These are phyloP conservation scores for Hydrolagus colliei DNA, from an alignment of 2,797 vertebrate genomes.

Conservation along the genomic window DNA sequence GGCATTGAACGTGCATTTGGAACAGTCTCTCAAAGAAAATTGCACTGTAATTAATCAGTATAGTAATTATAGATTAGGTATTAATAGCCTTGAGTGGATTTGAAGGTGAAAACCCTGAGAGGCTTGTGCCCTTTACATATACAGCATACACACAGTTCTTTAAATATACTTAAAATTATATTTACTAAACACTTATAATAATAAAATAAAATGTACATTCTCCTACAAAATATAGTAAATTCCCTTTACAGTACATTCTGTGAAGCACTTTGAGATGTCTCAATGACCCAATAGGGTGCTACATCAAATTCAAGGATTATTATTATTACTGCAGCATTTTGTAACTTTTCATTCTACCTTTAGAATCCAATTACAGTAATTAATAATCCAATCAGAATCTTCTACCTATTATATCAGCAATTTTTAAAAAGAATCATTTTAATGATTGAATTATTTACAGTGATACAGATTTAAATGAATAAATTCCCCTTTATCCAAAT, in stretches of 20 bases:
- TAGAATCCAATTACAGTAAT: neutral
- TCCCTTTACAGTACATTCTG: no score
- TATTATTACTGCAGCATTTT: neutral
- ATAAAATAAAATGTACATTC: no score
- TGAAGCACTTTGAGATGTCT: no score
- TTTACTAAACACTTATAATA: constrained; percentile 3
- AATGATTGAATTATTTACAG: constrained; percentile 25
- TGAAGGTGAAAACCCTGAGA: constrained; percentile 21
- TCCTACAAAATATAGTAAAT: no score
- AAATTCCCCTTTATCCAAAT: neutral
- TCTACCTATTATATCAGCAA: neutral
- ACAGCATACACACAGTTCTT: neutral
- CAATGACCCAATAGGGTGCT: no score
- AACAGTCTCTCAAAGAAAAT: constrained; percentile 13
- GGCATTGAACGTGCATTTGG: neutral
- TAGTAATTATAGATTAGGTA: constrained; percentile 25
- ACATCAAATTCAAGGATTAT: no score
- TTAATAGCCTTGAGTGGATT: constrained; percentile 26
- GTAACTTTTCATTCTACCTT: constrained; percentile 9
- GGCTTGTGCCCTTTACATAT: neutral
- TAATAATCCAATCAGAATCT: constrained; percentile 23
- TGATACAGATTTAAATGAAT: constrained; percentile 19
- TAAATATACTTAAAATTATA: constrained; percentile 3
- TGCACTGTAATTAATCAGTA: constrained; percentile 27
- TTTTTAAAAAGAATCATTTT: constrained; percentile 16